Evolutionary conservation across 2,113 vertebrate species (phyloP).

Genomic region (Empidonax traillii): DNA sequence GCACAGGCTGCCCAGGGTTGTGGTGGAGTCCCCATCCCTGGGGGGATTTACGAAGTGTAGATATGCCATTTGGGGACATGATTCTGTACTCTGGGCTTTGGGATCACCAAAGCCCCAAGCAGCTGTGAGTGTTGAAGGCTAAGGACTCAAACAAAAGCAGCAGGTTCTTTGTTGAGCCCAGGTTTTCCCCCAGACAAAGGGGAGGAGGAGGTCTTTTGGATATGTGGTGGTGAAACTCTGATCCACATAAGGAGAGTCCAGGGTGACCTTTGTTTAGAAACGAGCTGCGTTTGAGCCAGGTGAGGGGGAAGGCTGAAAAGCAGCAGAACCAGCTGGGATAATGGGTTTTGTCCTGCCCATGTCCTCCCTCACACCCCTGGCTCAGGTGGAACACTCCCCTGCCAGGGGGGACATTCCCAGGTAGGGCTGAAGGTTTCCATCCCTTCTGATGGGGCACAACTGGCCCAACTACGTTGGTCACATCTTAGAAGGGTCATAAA

Average conservation of each 20-base stretch:
- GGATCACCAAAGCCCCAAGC: too few species aligned
- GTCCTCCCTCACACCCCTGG: not conserved
- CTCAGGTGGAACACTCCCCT: not conserved
- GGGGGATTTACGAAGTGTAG: not conserved
- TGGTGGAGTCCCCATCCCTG: not conserved
- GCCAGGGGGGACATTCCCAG: not conserved
- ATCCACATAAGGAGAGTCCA: not conserved
- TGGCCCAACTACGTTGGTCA: not conserved
- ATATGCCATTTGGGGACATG: not conserved
- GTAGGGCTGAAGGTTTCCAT: not conserved
- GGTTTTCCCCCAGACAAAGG: not conserved
- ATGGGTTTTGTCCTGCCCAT: not conserved
- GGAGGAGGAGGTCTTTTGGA: not conserved
- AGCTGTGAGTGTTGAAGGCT: not conserved
- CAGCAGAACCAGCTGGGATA: not conserved
- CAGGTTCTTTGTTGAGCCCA: not conserved
- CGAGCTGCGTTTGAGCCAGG: not conserved
- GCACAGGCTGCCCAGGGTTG: not conserved
- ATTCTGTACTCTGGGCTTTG: accelerated
- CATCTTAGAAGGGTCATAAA: not conserved
- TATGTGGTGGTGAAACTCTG: not conserved
- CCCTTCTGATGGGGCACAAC: not conserved
- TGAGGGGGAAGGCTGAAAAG: not conserved
- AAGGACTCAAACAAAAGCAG: not conserved
- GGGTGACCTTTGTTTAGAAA: not conserved